Conservation (phyloP, 2,797 vertebrate species). For the Pachyuromys duprasi region DNA sequence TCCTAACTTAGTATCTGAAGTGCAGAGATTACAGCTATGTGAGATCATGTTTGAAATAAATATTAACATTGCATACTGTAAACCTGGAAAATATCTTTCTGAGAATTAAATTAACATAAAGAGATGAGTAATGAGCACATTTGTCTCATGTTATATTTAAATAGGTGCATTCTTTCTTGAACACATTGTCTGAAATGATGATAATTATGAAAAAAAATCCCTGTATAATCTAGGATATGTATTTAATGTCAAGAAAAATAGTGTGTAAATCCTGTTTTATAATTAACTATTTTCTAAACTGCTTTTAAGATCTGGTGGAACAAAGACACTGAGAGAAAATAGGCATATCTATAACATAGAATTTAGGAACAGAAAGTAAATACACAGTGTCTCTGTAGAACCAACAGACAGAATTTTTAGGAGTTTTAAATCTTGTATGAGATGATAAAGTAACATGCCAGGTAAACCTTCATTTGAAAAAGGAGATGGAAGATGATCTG, state of each 20-base stretch:
- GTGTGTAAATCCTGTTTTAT: background rate
- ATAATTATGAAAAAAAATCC: background rate
- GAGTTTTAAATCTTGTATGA: background rate
- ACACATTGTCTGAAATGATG: background rate
- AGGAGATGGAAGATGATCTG: background rate
- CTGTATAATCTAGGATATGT: background rate
- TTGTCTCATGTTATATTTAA: background rate
- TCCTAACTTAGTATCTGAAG: background rate
- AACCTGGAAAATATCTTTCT: constrained; percentile 24
- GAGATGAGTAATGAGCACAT: background rate
- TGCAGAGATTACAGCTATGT: background rate
- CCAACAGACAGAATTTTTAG: background rate
- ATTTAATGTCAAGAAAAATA: constrained; percentile 6
- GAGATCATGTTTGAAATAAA: constrained; percentile 20
- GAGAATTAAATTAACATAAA: constrained; percentile 48
- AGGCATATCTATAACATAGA: background rate
- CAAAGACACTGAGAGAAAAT: background rate
- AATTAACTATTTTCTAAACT: constrained; percentile 18
- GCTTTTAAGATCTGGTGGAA: background rate
- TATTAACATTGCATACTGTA: background rate
- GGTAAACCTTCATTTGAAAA: background rate
- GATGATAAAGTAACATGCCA: background rate
- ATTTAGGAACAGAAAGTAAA: background rate
- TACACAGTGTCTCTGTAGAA: background rate
- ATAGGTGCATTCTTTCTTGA: background rate